Conservation (phyloP, 2,113 vertebrate genomes). For the Lepidothrix coronata region DNA sequence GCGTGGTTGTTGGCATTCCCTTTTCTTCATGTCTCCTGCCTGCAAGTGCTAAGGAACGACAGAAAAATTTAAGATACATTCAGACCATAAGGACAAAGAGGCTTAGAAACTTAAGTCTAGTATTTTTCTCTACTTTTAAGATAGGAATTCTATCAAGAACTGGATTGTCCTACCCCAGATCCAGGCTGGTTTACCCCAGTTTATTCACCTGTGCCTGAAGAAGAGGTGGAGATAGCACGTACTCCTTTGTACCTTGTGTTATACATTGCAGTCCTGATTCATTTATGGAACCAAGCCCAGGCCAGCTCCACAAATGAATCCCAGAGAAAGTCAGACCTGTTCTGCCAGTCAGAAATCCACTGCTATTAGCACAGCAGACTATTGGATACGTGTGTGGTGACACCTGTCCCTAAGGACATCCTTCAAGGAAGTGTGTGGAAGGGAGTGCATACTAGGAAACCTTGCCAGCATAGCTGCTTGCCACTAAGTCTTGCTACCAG, state of each 20-base stretch:
- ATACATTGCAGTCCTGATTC: background rate
- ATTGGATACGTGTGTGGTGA: background rate
- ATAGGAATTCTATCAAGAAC: background rate
- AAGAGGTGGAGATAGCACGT: background rate
- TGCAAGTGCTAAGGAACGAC: background rate
- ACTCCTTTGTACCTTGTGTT: background rate
- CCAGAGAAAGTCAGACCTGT: background rate
- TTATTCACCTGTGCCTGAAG: background rate
- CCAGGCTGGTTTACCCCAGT: background rate
- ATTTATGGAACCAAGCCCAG: background rate
- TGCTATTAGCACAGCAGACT: background rate
- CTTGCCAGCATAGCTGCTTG: background rate
- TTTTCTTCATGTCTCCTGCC: background rate
- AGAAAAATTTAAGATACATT: background rate
- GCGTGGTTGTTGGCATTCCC: background rate
- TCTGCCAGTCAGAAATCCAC: background rate
- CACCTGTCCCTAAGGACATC: background rate
- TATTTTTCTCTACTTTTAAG: background rate
- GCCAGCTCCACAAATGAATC: background rate
- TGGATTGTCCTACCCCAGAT: background rate
- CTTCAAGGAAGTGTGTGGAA: background rate
- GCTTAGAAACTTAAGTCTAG: background rate
- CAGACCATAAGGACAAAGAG: background rate
- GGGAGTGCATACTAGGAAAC: background rate
- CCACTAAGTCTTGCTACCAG: background rate